Base-by-base conservation (phyloP, 1,140 invertebrate species). In the Scaptomyza montana region DNA sequence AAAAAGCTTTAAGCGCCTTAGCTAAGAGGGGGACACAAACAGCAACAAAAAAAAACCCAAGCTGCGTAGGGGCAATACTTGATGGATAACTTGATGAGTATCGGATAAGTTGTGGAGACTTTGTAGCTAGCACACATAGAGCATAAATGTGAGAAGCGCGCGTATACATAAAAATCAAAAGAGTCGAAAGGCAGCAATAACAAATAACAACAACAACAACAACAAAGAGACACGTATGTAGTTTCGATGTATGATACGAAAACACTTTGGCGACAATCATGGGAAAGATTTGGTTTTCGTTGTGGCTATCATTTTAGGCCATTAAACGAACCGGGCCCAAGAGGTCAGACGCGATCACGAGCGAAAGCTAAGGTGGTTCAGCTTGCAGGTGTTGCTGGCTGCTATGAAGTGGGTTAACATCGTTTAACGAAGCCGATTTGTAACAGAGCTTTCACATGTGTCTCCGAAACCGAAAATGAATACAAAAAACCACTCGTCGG, bases 221-320 rank as follows among this genome's bases (percentile, higher is more conserved):
- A 70, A 77, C 49, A 62, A 65, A 33, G 33, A 43, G 59, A 72
- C 76, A 89, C 84, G 80, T 16, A 16, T 16, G 16, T 84, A 89
- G 78, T 66, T n/a, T 43, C 77, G 67, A 84, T 79, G 84, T 84
- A 84, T 89, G 84, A 89, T 89, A 84, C 79, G 74, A 89, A 80
- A 89, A 89, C 85, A 89, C 84, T 89, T 89, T 89, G 84, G 84
- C 84, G 84, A 89, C 84, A 89, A 89, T 89, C 84, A 89, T 89
- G 84, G 85, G 84, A 89, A 89, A 80, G 65, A 79, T 74, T 72
- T 53, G 54, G 53, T 61, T 73, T 68, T 59, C 21, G 61, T 53
- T 66, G 49, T 66, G 49, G 71, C 57, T 69, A 66, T 72, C 63
- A 65, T 50, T 49, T 50, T 33, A 12, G 41, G 56, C 43, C 80